Conservation (phyloP, 2,113 vertebrate genomes). For the Ciconia stormi region DNA sequence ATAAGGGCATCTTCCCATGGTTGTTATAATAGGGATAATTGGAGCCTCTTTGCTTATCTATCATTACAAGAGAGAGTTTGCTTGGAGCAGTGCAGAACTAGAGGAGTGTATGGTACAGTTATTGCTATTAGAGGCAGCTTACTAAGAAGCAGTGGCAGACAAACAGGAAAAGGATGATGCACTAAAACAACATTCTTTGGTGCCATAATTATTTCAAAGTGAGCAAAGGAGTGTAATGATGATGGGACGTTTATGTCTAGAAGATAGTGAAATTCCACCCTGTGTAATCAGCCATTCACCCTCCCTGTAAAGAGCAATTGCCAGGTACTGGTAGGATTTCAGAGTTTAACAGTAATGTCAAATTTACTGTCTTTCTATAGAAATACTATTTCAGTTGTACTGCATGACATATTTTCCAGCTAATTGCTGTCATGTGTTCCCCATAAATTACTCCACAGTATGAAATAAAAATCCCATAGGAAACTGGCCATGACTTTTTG, state of each 20-base stretch:
- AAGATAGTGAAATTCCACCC: background rate
- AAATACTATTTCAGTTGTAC: background rate
- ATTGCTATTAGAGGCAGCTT: conserved; percentile 35
- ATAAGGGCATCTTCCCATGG: background rate
- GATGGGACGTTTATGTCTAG: background rate
- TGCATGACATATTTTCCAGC: background rate
- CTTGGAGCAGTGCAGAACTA: conserved; percentile 8
- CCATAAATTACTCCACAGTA: background rate
- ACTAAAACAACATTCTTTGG: conserved; percentile 2
- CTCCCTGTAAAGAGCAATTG: background rate
- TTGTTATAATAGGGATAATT: conserved; percentile 26
- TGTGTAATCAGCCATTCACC: background rate
- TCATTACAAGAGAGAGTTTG: conserved; percentile 46
- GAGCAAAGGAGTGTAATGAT: background rate
- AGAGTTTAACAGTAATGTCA: background rate
- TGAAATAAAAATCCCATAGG: background rate
- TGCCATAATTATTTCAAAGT: conserved; percentile 31
- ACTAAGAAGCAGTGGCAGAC: conserved; percentile 25
- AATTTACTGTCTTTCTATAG: background rate
- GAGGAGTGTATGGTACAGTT: background rate
- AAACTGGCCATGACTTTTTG: background rate
- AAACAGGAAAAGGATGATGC: conserved; percentile 44
- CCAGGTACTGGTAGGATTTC: background rate
- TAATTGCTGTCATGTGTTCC: background rate
- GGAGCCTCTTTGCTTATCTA: conserved; percentile 40